Evolutionary conservation across 2,113 vertebrate species (phyloP).

Genomic region (Vulpes ferrilata): DNA sequence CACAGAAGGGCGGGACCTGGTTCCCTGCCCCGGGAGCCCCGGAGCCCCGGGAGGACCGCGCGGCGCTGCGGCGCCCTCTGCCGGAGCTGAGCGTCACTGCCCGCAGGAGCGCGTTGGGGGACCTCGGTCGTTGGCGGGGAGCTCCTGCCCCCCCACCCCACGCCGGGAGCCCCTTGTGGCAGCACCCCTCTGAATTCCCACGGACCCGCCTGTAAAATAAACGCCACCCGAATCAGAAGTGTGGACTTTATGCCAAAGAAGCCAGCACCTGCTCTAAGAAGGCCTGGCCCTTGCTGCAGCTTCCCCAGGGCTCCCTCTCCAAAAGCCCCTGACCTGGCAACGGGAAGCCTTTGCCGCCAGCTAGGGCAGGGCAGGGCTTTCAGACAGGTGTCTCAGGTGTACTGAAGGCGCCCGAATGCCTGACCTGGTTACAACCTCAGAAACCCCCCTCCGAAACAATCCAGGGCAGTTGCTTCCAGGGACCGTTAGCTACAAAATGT

Average conservation of each 20-base stretch:
- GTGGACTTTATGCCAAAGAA: not conserved
- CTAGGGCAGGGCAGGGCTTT: not conserved
- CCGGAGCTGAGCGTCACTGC: not conserved
- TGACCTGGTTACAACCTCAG: not conserved
- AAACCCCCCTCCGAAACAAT: not conserved
- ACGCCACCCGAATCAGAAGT: not conserved
- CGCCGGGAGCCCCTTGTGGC: not conserved
- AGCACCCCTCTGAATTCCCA: not conserved
- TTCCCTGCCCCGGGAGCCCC: too few relatives aligned
- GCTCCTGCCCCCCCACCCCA: too few relatives aligned
- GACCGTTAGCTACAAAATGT: not conserved
- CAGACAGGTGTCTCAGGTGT: not conserved
- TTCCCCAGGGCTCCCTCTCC: not conserved
- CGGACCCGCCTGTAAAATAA: not conserved
- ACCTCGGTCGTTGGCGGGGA: too few relatives aligned
- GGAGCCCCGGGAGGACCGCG: not conserved
- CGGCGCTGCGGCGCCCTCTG: conserved; percentile 50
- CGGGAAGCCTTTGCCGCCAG: not conserved
- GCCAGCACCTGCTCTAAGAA: not conserved
- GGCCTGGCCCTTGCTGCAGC: not conserved
- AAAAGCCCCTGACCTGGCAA: not conserved
- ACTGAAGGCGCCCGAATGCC: not conserved
- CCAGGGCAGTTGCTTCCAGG: not conserved
- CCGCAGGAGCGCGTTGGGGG: not conserved
- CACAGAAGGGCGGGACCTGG: too few relatives aligned